Evolutionary conservation across 2,113 vertebrate genomes (phyloP).

Genomic region (Caloenas nicobarica): DNA sequence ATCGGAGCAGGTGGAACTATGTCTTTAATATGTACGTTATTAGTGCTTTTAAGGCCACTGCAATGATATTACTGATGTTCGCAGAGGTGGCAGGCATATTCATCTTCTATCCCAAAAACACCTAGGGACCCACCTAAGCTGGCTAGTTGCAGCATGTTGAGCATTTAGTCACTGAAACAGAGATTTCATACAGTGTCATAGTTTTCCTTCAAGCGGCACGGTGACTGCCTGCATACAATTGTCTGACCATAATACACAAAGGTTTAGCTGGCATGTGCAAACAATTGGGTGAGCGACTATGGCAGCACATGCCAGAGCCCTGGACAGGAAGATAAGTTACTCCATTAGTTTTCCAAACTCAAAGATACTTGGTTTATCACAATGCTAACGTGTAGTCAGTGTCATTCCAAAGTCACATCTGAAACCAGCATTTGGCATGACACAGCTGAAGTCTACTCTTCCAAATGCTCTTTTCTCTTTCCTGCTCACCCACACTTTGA

Average conservation of each 20-base stretch:
- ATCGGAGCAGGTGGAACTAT: neutral
- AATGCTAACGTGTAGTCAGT: neutral
- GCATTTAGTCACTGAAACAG: neutral
- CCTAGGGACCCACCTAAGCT: neutral
- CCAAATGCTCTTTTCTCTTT: neutral
- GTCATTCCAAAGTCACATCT: neutral
- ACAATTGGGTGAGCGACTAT: neutral
- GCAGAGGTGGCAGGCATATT: neutral
- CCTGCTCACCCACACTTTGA: neutral
- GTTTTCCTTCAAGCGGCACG: accelerated
- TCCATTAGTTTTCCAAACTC: neutral
- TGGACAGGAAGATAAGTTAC: neutral
- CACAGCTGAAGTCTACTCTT: neutral
- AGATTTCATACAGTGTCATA: neutral
- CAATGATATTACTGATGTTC: neutral
- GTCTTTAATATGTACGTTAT: neutral
- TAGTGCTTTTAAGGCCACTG: neutral
- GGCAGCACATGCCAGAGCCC: neutral
- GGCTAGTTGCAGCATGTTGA: neutral
- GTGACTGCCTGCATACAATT: neutral
- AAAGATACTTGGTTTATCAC: neutral
- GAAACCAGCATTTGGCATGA: neutral
- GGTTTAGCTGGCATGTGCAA: neutral
- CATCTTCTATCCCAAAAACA: neutral
- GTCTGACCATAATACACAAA: neutral